Evolutionary conservation across 2,113 vertebrate genomes (phyloP), one percentile per base, ranked within the genome.

Genomic region (Sorex fumeus): DNA sequence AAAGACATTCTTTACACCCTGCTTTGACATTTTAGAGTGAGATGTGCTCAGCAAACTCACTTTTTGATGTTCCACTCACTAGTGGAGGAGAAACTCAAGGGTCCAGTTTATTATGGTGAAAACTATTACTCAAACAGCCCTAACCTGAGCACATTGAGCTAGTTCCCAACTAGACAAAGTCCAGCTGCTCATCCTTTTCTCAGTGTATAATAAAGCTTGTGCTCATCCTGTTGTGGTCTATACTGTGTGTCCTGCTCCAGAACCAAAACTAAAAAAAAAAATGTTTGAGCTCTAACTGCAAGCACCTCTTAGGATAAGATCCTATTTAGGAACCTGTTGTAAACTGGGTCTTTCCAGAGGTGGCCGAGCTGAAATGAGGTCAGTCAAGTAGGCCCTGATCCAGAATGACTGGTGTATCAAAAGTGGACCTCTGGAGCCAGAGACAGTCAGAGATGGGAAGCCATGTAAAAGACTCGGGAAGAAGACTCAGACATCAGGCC

Each of bases 11-110:
- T 95, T 96, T 83, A 62, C 21, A 6, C 18, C 36, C 8, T 30
- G 13, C 32, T 82, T 85, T 95, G 71, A 69, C 93, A 81, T 84
- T 8, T 27, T 83, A 36, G 90, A 28, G 28, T 90, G 66, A 15
- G 36, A 2, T 53, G 32, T 57, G 25, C 90, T 95, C 80, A 76
- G 28, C 67, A 93, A 95, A 87, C 66, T 84, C 95, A 40, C 76
- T 66, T 94, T 4, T 53, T 60, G 57, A 60, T 60, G 57, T 23
- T 21, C 57, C 57, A 60, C 18, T 60, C 23, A 50, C 47, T 40
- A 60, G 57, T 60, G 57, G 57, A 60, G 57, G 57, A 60, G 21
- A 60, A 60, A 60, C 57, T 23, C 19, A 6, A 85, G 57, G 85
- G 75, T 81, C 40, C 23, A 32, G 75, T 74, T 40, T 60, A 60